Conservation (phyloP, 2,113 vertebrate genomes). For the Burhinus bistriatus region DNA sequence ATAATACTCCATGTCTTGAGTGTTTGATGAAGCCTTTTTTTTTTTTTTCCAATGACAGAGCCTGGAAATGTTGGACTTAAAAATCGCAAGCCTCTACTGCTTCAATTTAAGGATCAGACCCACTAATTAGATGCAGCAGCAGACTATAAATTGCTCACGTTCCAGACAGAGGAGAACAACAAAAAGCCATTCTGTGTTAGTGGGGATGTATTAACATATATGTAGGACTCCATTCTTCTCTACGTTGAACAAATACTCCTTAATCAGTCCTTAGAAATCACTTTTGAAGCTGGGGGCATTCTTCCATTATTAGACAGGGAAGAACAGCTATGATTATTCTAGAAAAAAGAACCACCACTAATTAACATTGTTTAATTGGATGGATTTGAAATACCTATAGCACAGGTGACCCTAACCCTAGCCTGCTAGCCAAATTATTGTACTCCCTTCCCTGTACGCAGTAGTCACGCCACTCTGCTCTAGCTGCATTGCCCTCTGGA, state of each 20-base stretch:
- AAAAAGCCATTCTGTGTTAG: slow-evolving; percentile 41
- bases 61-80: not conserved
- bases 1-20: not conserved
- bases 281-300: not conserved
- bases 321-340: not conserved
- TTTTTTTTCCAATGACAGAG: not conserved
- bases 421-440: not conserved
- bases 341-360: not conserved
- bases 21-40: not conserved
- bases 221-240: slow-evolving; percentile 18
- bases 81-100: not conserved
- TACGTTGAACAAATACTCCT: slow-evolving; percentile 15
- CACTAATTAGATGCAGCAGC: slow-evolving; percentile 35
- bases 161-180: slow-evolving; percentile 41
- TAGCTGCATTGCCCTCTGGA: not conserved
- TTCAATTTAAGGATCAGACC: not conserved
- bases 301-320: not conserved
- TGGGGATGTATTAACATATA: slow-evolving; percentile 22
- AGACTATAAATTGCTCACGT: slow-evolving; percentile 27
- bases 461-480: not conserved
- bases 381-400: slow-evolving; percentile 5
- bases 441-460: not conserved
- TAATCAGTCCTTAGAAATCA: slow-evolving; percentile 17
- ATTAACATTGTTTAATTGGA: not conserved
- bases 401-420: not conserved